phyloP scores from a whole-genome alignment of 1,140 invertebrate species.

The Drosophila rufa region DNA sequence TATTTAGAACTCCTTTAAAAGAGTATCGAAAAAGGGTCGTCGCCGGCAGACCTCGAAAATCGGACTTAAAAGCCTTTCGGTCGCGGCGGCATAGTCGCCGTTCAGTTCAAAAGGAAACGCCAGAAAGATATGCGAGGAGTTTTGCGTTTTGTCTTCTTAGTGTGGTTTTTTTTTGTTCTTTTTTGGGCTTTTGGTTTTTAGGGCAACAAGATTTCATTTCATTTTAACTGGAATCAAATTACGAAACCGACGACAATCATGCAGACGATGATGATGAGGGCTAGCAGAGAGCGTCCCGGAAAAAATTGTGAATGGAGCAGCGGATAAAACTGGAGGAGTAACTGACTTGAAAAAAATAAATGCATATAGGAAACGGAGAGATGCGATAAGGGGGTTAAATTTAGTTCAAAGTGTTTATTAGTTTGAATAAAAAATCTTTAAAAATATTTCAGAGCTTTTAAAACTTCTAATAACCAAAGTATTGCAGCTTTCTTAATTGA shows the following conservation, averaged over 20 bases:
- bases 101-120: slow-evolving; percentile 68
- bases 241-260: slow-evolving; percentile 66
- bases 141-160: slow-evolving; percentile 24
- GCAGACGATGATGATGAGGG: slow-evolving; percentile 41
- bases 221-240: slow-evolving; percentile 83
- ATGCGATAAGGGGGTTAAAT: no score
- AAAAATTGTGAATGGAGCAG: slow-evolving; percentile 34
- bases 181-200: slow-evolving; percentile 48
- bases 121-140: slow-evolving; percentile 52
- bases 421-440: no score
- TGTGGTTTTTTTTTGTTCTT: slow-evolving; percentile 3
- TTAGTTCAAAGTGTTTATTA: no score
- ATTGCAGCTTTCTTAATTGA: no score
- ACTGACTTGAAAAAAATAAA: background rate
- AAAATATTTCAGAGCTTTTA: background rate
- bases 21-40: slow-evolving; percentile 37
- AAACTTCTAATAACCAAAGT: background rate
- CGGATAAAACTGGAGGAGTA: slow-evolving; percentile 12
- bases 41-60: slow-evolving; percentile 17
- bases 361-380: no score
- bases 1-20: background rate
- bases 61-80: slow-evolving; percentile 49
- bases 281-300: slow-evolving; percentile 16
- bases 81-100: slow-evolving; percentile 20
- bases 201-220: slow-evolving; percentile 78